Percentiles rank a stretch among this genome's conserved stretches.
These are phyloP conservation scores for Pelecanus crispus DNA, from an alignment of 2,113 vertebrate species.

Conservation along the genomic window DNA sequence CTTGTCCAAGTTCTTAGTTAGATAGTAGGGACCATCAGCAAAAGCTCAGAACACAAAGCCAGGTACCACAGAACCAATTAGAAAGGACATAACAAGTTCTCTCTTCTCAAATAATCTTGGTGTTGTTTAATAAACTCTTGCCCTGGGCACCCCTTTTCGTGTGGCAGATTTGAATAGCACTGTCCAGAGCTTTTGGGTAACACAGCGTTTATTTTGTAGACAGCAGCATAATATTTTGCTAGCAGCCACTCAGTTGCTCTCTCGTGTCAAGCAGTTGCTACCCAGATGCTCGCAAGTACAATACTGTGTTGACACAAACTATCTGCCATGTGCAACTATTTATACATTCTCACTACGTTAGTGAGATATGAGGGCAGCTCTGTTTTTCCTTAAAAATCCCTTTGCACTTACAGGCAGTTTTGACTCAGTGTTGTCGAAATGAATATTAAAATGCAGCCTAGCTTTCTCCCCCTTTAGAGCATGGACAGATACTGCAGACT, in stretches of 20 bases:
- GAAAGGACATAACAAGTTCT: background rate
- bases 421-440: slow-evolving; percentile 16
- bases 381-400: slow-evolving; percentile 50
- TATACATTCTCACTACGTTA: background rate
- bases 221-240: background rate
- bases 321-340: slow-evolving; percentile 33
- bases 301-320: slow-evolving; percentile 48
- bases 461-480: background rate
- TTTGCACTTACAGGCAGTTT: slow-evolving; percentile 35
- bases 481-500: background rate
- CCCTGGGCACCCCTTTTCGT: background rate
- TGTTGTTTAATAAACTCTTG: background rate
- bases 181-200: background rate
- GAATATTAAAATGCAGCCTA: background rate
- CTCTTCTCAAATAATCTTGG: background rate
- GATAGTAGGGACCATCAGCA: background rate
- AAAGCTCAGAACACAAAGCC: background rate
- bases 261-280: background rate
- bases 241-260: background rate
- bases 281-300: slow-evolving; percentile 21
- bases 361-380: slow-evolving; percentile 2
- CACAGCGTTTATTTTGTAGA: background rate
- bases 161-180: background rate
- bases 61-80: background rate
- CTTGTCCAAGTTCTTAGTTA: background rate